Percentiles rank a stretch among this genome's conserved stretches.
These are phyloP conservation scores for Eurois occulta DNA, from an alignment of 2,888 invertebrate species.

Conservation along the genomic window DNA sequence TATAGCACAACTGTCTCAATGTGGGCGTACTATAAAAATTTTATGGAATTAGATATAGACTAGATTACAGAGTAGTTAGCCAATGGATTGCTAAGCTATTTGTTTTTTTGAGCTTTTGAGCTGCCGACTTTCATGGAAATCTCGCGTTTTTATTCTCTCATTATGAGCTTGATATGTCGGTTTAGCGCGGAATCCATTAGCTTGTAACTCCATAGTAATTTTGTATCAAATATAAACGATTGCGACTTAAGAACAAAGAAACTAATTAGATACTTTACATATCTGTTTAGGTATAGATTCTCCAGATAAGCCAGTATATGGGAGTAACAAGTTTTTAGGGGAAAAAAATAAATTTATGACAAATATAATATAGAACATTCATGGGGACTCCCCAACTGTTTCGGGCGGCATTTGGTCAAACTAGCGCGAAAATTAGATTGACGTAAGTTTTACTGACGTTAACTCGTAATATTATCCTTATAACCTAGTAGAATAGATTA, in stretches of 20 bases:
- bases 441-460: conserved; percentile 50
- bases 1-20: not conserved
- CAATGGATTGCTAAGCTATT: conserved; percentile 25
- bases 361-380: conserved; percentile 27
- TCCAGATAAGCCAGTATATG: conserved; percentile 49
- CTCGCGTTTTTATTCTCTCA: not conserved
- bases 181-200: conserved; percentile 9
- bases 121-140: not conserved
- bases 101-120: not conserved
- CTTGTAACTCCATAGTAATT: not conserved
- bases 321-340: conserved; percentile 27
- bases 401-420: conserved; percentile 10
- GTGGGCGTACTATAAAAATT: conserved; percentile 4
- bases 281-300: conserved; percentile 55
- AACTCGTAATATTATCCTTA: conserved; percentile 4
- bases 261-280: conserved; percentile 54
- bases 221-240: conserved; percentile 6
- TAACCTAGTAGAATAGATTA: conserved; percentile 25
- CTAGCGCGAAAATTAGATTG: conserved; percentile 31
- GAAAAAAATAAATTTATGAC: conserved; percentile 25
- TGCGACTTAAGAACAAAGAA: conserved; percentile 5
- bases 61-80: conserved; percentile 24
- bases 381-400: conserved; percentile 36
- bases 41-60: not conserved
- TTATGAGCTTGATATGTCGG: not conserved